These are phyloP conservation scores for Scylla paramamosain DNA, from an alignment of 1,140 invertebrate species.

Conservation along the genomic window DNA sequence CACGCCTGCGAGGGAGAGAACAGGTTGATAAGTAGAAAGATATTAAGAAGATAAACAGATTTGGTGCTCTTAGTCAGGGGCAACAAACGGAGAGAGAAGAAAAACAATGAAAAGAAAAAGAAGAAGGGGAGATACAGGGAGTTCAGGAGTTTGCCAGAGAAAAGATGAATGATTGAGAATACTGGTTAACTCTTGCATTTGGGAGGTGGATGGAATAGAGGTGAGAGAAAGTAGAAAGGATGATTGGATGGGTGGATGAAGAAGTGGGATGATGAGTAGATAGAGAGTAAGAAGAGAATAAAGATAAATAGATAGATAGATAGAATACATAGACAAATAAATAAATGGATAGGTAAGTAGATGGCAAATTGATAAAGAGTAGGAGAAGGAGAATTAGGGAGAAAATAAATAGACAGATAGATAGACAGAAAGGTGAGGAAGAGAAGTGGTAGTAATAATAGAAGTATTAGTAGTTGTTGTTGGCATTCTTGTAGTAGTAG, in stretches of 20 bases:
- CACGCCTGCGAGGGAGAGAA: conserved; percentile 57
- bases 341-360: not conserved
- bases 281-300: not conserved
- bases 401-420: not conserved
- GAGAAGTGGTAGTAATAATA: too few relatives aligned
- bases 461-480: not conserved
- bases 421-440: not conserved
- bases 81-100: not conserved
- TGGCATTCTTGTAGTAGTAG: too few relatives aligned
- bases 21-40: not conserved
- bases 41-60: not conserved
- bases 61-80: not conserved
- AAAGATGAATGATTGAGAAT: too few relatives aligned
- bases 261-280: not conserved
- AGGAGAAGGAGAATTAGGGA: too few relatives aligned
- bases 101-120: not conserved
- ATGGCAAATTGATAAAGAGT: too few relatives aligned
- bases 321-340: not conserved
- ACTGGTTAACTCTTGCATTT: too few relatives aligned
- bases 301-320: not conserved
- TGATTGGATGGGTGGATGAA: too few relatives aligned
- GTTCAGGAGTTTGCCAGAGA: too few relatives aligned
- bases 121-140: too few relatives aligned
- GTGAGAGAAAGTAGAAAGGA: too few relatives aligned
- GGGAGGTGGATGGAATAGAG: too few relatives aligned